Evolutionary conservation across 2,113 vertebrate genomes (phyloP).

Genomic region (Malurus cyaneus): DNA sequence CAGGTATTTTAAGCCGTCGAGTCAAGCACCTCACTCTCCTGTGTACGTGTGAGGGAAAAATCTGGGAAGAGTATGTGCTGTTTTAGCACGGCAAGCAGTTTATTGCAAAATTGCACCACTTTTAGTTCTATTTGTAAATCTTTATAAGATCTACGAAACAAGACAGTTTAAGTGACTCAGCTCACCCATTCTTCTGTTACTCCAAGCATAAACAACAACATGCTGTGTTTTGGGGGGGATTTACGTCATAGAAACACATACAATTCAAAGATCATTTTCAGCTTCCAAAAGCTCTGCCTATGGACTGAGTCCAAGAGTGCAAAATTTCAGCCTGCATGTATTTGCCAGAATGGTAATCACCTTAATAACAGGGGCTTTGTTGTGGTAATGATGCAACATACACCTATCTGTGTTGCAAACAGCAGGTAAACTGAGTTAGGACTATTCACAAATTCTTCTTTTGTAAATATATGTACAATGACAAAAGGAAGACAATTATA

Average conservation of each 20-base stretch:
- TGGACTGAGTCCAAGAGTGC: neutral
- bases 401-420: neutral
- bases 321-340: neutral
- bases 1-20: neutral
- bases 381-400: neutral
- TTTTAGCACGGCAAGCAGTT: neutral
- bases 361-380: neutral
- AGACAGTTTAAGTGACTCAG: slow-evolving; percentile 20
- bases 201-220: neutral
- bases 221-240: neutral
- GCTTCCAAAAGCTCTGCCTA: neutral
- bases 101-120: neutral
- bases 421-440: neutral
- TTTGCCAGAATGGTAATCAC: neutral
- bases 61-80: neutral
- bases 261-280: neutral
- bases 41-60: neutral
- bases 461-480: too few species aligned
- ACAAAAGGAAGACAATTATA: neutral
- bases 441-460: neutral
- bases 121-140: slow-evolving; percentile 4
- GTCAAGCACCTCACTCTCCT: neutral
- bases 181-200: neutral
- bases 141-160: neutral
- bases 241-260: neutral